phyloP scores from a whole-genome alignment of 2,113 vertebrate genomes.

The Crotophaga sulcirostris region DNA sequence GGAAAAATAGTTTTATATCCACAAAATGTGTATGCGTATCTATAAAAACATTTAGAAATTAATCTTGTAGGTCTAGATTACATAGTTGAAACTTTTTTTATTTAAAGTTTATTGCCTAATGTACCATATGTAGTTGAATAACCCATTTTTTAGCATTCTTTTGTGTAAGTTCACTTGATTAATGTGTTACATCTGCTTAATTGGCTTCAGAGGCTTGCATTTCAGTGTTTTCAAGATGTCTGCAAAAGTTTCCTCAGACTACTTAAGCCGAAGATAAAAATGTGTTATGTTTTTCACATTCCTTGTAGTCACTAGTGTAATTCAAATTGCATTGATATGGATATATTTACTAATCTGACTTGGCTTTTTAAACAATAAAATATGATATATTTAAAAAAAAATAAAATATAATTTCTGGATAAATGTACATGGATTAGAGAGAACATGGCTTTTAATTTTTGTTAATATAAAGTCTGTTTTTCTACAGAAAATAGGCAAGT shows the following conservation, averaged over 20 bases:
- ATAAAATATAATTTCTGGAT: neutral
- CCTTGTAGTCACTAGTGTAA: neutral
- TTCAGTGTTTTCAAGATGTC: neutral
- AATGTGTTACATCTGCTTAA: neutral
- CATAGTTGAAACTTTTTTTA: neutral
- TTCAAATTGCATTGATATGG: neutral
- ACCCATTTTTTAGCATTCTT: neutral
- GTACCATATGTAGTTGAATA: constrained; percentile 1
- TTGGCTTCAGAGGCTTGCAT: neutral
- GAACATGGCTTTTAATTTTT: neutral
- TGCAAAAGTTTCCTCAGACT: neutral
- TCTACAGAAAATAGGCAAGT: neutral
- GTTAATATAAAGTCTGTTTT: neutral
- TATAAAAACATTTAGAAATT: neutral
- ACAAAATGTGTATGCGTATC: neutral
- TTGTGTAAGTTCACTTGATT: neutral
- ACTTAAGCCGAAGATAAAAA: neutral
- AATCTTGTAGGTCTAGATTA: neutral
- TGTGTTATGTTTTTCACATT: neutral
- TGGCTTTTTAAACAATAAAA: neutral
- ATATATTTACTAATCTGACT: neutral
- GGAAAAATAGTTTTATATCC: neutral
- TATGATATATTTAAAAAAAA: neutral
- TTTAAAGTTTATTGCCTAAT: neutral
- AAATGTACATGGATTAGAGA: neutral